Conservation (phyloP, 1,140 invertebrate genomes). For the Drosophila takahashii region DNA sequence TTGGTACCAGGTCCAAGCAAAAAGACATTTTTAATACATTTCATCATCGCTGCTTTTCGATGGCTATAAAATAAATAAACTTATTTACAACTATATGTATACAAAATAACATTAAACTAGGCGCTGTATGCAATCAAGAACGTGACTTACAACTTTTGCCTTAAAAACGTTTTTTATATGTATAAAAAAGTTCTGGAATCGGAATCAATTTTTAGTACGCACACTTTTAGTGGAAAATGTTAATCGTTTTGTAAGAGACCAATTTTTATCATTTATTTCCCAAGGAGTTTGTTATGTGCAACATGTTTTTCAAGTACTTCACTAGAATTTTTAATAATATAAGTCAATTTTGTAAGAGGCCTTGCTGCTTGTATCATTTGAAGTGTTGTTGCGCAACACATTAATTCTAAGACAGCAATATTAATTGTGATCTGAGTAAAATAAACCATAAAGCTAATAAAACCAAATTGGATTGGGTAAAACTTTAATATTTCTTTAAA, state of each 20-base stretch:
- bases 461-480: not conserved
- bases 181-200: conserved; percentile 14
- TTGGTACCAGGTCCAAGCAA: conserved; percentile 44
- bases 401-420: conserved; percentile 71
- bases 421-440: conserved; percentile 67
- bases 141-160: conserved; percentile 70
- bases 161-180: conserved; percentile 57
- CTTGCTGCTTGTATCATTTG: conserved; percentile 60
- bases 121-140: conserved; percentile 72
- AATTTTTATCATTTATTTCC: conserved; percentile 11
- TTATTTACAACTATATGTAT: conserved; percentile 43
- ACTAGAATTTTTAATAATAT: conserved; percentile 15
- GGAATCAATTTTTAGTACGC: conserved; percentile 48
- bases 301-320: conserved; percentile 28
- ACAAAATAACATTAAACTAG: conserved; percentile 40
- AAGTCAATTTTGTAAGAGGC: conserved; percentile 5
- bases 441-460: conserved; percentile 30
- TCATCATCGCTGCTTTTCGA: conserved; percentile 48
- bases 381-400: conserved; percentile 44
- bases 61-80: conserved; percentile 44
- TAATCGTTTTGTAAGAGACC: conserved; percentile 37
- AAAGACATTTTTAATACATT: conserved; percentile 60
- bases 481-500: not conserved
- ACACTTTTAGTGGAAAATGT: conserved; percentile 60
- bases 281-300: conserved; percentile 10